These are phyloP conservation scores for Actinostola sp. DNA, from an alignment of 92 coral and sea anemone species.

Conservation along the genomic window DNA sequence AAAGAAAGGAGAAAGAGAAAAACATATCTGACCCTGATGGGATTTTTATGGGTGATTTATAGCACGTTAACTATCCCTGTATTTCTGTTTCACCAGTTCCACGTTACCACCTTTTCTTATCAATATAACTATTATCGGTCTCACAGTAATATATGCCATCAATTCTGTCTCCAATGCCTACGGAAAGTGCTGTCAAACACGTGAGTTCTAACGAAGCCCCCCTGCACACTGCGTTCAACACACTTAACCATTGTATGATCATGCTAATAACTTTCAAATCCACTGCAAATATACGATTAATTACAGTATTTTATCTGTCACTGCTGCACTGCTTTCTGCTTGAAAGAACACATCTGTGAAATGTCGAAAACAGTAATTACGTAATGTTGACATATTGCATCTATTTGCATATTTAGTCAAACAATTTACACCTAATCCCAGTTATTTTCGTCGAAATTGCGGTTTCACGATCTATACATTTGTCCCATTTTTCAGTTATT, in stretches of 20 bases:
- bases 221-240: not conserved
- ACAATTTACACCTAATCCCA: too few relatives aligned
- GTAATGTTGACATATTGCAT: not conserved
- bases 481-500: not conserved
- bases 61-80: too few relatives aligned
- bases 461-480: not conserved
- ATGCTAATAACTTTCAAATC: too few relatives aligned
- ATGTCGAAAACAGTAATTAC: not conserved
- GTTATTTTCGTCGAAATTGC: too few relatives aligned
- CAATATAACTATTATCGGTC: too few relatives aligned
- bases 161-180: not conserved
- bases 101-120: too few relatives aligned
- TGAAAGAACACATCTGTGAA: not conserved
- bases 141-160: not conserved
- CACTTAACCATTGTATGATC: not conserved
- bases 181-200: constrained; percentile 8
- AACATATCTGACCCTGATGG: too few relatives aligned
- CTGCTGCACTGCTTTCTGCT: not conserved
- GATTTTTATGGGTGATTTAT: too few relatives aligned
- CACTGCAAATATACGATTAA: too few relatives aligned
- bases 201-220: not conserved
- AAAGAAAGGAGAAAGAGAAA: too few relatives aligned
- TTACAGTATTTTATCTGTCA: not conserved
- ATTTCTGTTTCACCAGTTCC: too few relatives aligned
- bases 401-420: too few relatives aligned